Conservation (phyloP, 2,797 vertebrate species). For the Sebastes diaconus region DNA sequence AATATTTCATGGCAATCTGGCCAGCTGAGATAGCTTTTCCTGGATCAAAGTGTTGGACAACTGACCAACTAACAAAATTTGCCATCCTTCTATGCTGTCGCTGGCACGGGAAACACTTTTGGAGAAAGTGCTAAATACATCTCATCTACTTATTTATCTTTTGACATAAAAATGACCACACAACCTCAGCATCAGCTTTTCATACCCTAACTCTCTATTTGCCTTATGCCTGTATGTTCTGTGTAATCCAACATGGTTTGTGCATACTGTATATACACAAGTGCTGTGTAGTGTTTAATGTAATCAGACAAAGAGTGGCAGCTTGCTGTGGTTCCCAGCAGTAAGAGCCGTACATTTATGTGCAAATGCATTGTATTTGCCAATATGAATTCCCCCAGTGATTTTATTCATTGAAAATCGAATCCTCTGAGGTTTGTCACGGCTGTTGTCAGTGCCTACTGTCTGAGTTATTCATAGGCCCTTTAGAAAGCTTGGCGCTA, state of each 20-base stretch:
- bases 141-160: neutral
- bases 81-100: neutral
- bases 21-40: too few relatives aligned
- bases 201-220: neutral
- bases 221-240: neutral
- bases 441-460: conserved; percentile 33
- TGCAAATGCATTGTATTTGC: conserved; percentile 66
- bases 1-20: too few relatives aligned
- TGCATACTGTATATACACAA: neutral
- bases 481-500: conserved; percentile 46
- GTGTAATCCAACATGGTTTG: neutral
- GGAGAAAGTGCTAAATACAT: neutral
- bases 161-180: neutral
- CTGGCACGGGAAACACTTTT: neutral
- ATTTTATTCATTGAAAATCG: conserved; percentile 77
- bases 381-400: conserved; percentile 57
- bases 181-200: neutral
- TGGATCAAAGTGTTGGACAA: too few relatives aligned
- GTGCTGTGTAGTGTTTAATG: conserved; percentile 27
- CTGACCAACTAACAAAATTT: neutral
- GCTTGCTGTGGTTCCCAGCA: conserved; percentile 17
- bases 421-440: conserved; percentile 54
- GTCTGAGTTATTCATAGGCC: conserved; percentile 68
- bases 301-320: conserved; percentile 30
- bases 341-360: conserved; percentile 64